Percentiles rank a stretch among this genome's conserved stretches.
These are phyloP conservation scores for Cylindroiulus punctatus DNA, from an alignment of 2,888 invertebrate genomes.

Conservation along the genomic window DNA sequence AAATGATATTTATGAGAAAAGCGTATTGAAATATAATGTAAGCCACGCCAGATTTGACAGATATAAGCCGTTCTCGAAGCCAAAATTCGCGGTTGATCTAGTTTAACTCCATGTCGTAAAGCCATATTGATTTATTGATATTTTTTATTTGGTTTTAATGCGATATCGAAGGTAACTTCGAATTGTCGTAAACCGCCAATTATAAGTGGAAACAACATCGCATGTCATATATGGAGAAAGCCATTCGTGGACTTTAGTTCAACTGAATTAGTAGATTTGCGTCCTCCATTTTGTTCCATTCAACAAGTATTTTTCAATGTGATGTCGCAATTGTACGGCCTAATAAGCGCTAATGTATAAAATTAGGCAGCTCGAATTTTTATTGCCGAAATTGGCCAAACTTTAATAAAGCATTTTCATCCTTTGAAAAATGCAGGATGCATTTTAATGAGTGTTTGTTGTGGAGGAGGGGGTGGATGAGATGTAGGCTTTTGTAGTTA, in stretches of 20 bases:
- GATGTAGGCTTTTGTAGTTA: neutral
- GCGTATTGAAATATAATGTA: constrained; percentile 29
- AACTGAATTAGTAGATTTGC: neutral
- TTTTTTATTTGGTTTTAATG: constrained; percentile 25
- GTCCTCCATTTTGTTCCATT: neutral
- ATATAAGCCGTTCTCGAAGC: neutral
- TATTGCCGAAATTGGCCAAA: neutral
- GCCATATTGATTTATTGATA: neutral
- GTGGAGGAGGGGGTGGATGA: neutral
- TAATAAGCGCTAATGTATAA: constrained; percentile 26
- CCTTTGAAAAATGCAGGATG: constrained; percentile 29
- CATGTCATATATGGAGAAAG: neutral
- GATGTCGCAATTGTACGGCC: neutral
- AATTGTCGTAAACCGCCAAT: neutral
- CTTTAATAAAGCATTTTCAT: constrained; percentile 18
- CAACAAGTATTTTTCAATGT: neutral
- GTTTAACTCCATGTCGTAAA: neutral
- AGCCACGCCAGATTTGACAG: neutral
- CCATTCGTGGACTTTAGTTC: no score
- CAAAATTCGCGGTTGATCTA: neutral
- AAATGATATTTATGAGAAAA: constrained; percentile 34
- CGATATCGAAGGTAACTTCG: neutral
- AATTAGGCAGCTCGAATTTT: constrained; percentile 17
- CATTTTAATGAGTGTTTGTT: constrained; percentile 19
- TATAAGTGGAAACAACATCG: neutral